A percentile compares a stretch with the other conserved stretches of the same genome.
Conservation (phyloP, 1,140 invertebrate genomes). For the Drosophila athabasca region DNA sequence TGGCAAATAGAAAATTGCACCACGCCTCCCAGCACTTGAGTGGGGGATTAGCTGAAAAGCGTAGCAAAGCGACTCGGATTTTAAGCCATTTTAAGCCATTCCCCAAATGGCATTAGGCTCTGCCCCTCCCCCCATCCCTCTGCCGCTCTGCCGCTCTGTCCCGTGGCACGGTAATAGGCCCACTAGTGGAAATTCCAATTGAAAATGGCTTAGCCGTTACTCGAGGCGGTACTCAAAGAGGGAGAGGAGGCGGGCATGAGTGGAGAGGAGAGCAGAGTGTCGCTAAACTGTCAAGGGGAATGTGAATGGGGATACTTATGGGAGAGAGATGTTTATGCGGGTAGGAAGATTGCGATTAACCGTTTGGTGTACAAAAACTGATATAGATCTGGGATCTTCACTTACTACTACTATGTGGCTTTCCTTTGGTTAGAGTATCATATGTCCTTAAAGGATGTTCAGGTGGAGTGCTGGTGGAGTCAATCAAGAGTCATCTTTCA, state of each 20-base stretch:
- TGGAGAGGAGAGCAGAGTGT: not conserved
- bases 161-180: conserved; percentile 26
- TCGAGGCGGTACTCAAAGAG: conserved; percentile 5
- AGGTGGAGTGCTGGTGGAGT: too few species aligned
- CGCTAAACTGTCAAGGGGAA: conserved; percentile 7
- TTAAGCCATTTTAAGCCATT: conserved; percentile 34
- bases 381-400: too few species aligned
- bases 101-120: conserved; percentile 29
- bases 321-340: conserved; percentile 10
- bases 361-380: too few species aligned
- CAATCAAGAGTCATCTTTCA: too few species aligned
- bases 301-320: not conserved
- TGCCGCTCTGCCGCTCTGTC: too few species aligned
- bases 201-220: conserved; percentile 42
- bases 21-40: conserved; percentile 25
- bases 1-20: not conserved
- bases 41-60: conserved; percentile 31
- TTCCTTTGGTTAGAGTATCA: too few species aligned
- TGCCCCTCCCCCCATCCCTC: too few species aligned
- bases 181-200: conserved; percentile 50
- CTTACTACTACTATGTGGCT: too few species aligned
- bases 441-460: too few species aligned
- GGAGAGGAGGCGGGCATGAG: too few species aligned
- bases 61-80: conserved; percentile 3
- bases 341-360: too few species aligned